These are phyloP conservation scores for Aptenodytes patagonicus DNA, from an alignment of 2,113 vertebrate genomes.

Conservation along the genomic window DNA sequence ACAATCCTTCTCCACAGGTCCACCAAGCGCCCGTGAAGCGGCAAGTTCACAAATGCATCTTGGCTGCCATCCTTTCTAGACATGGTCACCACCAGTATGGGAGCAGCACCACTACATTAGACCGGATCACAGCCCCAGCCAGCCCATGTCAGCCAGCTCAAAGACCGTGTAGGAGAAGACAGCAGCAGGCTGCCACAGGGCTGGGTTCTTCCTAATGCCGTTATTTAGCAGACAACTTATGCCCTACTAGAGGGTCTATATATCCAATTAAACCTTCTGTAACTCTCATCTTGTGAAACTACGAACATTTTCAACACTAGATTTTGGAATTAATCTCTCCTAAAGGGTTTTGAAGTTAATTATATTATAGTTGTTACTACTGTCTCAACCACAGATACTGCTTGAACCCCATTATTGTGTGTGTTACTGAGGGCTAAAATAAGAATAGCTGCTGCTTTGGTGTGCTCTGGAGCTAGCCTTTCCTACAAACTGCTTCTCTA, in stretches of 20 bases:
- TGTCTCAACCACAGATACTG: slow-evolving; percentile 9
- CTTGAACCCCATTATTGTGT: slow-evolving; percentile 46
- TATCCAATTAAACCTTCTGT: slow-evolving; percentile 31
- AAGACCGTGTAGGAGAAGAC: neutral
- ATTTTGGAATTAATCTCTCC: slow-evolving; percentile 48
- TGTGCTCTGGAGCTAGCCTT: neutral
- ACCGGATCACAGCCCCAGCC: accelerated
- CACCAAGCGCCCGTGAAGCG: accelerated
- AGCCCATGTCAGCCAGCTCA: neutral
- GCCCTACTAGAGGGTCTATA: slow-evolving; percentile 23
- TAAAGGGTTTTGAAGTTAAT: slow-evolving; percentile 55
- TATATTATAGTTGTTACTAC: slow-evolving; percentile 47
- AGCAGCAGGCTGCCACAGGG: neutral
- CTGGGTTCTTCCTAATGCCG: neutral
- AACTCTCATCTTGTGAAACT: slow-evolving; percentile 37
- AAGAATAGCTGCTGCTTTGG: slow-evolving; percentile 1
- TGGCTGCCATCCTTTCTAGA: neutral
- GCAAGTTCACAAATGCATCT: neutral
- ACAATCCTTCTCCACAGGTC: neutral
- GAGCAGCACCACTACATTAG: neutral
- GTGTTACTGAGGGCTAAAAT: slow-evolving; percentile 39
- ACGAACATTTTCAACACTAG: neutral
- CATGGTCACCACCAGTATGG: neutral
- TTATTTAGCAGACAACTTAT: neutral
- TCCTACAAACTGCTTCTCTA: slow-evolving; percentile 28